Percentiles rank a stretch among this genome's conserved stretches.
phyloP scores from a whole-genome alignment of 2,113 vertebrate species.

The Catagonus wagneri region DNA sequence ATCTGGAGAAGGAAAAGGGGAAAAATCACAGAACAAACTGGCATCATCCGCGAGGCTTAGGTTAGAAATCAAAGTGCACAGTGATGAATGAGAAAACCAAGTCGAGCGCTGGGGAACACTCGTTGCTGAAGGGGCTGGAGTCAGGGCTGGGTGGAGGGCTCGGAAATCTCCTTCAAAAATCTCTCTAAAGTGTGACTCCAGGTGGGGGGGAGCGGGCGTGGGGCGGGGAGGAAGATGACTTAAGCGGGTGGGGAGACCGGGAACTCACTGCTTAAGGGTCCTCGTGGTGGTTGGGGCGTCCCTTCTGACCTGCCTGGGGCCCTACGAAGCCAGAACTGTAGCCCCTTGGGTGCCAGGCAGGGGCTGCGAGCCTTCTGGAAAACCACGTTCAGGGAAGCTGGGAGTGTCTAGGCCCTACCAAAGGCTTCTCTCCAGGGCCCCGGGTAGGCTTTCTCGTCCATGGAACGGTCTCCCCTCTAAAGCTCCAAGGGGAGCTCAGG shows the following conservation, averaged over 20 bases:
- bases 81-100: constrained; percentile 89
- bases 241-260: constrained; percentile 39
- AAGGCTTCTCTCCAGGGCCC: constrained; percentile 39
- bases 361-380: constrained; percentile 1
- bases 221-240: constrained; percentile 64
- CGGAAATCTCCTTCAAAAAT: constrained; percentile 66
- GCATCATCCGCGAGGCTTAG: constrained; percentile 89
- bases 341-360: constrained; percentile 41
- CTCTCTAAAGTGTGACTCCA: constrained; percentile 68
- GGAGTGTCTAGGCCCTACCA: neutral
- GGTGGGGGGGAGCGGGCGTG: constrained; percentile 41
- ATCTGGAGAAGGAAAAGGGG: constrained; percentile 98
- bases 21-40: constrained; percentile 94
- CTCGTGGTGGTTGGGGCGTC: neutral
- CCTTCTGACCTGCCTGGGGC: constrained; percentile 66
- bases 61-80: constrained; percentile 91
- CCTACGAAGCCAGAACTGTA: constrained; percentile 45
- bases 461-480: constrained; percentile 35
- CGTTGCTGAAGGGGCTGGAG: constrained; percentile 76
- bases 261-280: constrained; percentile 34
- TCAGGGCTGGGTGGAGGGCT: constrained; percentile 77
- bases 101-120: constrained; percentile 82
- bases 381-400: neutral
- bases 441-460: constrained; percentile 35
- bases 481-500: constrained; percentile 47